Evolutionary conservation across 2,797 vertebrate genomes (phyloP).

Genomic region (Pseudotriccus pelzelni): DNA sequence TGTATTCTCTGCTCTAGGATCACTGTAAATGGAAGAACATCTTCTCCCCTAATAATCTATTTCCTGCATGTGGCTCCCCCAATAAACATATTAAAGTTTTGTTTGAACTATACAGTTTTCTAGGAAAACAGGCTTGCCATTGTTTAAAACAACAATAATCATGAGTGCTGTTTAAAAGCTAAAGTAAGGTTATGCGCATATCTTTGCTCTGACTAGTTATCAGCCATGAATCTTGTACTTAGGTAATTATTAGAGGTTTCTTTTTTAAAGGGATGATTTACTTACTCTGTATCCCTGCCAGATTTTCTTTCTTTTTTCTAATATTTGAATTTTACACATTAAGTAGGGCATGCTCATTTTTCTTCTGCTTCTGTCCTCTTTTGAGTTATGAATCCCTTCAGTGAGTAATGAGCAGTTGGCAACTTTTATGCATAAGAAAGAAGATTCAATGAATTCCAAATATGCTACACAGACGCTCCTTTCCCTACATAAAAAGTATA

Average conservation of each 20-base stretch:
- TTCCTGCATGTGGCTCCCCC: slow-evolving; percentile 39
- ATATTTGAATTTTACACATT: slow-evolving; percentile 59
- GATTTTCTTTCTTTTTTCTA: slow-evolving; percentile 36
- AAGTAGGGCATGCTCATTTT: slow-evolving; percentile 59
- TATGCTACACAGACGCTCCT: slow-evolving; percentile 8
- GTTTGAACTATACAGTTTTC: slow-evolving; percentile 41
- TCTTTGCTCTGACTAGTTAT: slow-evolving; percentile 62
- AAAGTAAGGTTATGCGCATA: neutral
- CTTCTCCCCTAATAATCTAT: slow-evolving; percentile 48
- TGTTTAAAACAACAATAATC: slow-evolving; percentile 42
- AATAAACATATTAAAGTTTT: slow-evolving; percentile 54
- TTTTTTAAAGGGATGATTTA: slow-evolving; percentile 55
- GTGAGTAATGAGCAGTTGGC: slow-evolving; percentile 60
- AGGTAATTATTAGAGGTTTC: slow-evolving; percentile 47
- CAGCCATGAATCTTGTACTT: slow-evolving; percentile 55
- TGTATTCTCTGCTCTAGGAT: slow-evolving; percentile 49
- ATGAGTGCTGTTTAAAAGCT: neutral
- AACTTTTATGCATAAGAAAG: slow-evolving; percentile 63
- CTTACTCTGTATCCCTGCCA: slow-evolving; percentile 22
- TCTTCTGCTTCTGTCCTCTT: slow-evolving; percentile 57
- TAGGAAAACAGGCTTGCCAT: slow-evolving; percentile 28
- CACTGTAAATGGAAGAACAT: slow-evolving; percentile 51
- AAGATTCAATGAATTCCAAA: slow-evolving; percentile 58
- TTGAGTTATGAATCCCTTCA: slow-evolving; percentile 59
- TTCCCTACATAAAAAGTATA: slow-evolving; percentile 43